A percentile compares a stretch with the other conserved stretches of the same genome.
Conservation (phyloP, 2,888 invertebrate species). For the Notodonta dromedarius region DNA sequence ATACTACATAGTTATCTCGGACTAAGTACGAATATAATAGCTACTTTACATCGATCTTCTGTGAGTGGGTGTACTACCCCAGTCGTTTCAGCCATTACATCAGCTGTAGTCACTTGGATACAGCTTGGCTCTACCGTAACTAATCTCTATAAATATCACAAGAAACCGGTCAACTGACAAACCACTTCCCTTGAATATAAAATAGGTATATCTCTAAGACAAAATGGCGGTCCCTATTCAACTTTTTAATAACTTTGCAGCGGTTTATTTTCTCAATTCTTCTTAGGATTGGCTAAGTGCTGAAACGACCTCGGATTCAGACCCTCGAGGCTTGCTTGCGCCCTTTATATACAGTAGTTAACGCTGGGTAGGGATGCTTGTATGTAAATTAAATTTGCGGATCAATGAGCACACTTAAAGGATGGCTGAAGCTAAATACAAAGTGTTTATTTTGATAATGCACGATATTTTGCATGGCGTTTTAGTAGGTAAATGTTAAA, state of each 20-base stretch:
- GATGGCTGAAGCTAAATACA: neutral
- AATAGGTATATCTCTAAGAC: constrained; percentile 21
- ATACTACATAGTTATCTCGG: no score
- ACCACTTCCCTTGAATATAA: constrained; percentile 21
- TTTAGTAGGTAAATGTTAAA: no score
- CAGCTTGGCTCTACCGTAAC: no score
- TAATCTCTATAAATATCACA: neutral
- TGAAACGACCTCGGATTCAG: constrained; percentile 3
- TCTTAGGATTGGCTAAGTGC: constrained; percentile 9
- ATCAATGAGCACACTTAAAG: neutral
- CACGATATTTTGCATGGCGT: no score
- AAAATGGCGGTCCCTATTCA: constrained; percentile 18
- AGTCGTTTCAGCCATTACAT: no score
- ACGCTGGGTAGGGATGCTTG: neutral
- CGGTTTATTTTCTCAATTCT: constrained; percentile 17
- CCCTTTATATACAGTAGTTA: neutral
- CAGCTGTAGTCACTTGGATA: no score
- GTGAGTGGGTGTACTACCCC: no score
- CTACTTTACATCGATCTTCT: no score
- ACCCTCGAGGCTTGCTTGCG: neutral
- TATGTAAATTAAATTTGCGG: neutral
- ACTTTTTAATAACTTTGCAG: constrained; percentile 32
- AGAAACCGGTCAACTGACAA: constrained; percentile 8
- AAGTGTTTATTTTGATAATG: no score
- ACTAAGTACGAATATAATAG: no score